These are phyloP conservation scores for Petromus typicus DNA, from an alignment of 2,113 vertebrate species.

Conservation along the genomic window DNA sequence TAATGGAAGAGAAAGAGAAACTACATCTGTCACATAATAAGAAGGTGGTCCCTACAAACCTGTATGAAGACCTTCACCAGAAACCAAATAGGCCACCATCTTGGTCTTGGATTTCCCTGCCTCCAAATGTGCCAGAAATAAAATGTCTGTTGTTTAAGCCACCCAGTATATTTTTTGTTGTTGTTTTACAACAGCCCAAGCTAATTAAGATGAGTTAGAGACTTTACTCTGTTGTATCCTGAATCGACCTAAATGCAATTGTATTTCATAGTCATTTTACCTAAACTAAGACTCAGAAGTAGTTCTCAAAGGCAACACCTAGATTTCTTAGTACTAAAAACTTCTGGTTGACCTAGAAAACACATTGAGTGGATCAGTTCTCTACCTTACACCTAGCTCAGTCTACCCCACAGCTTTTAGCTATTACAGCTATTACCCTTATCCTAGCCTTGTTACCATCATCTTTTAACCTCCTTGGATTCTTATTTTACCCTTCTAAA, in stretches of 20 bases:
- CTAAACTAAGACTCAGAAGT: constrained; percentile 31
- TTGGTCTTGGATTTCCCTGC: neutral
- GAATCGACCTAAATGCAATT: neutral
- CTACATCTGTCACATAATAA: neutral
- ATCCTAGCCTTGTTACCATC: constrained; percentile 60
- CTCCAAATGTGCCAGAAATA: neutral
- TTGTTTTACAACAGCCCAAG: neutral
- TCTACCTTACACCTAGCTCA: constrained; percentile 54
- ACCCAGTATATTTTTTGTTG: neutral
- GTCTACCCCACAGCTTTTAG: constrained; percentile 57
- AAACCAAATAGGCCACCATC: neutral
- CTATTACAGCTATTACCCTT: constrained; percentile 32
- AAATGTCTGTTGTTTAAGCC: neutral
- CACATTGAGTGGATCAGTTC: neutral
- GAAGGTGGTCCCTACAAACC: neutral
- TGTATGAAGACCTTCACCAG: neutral
- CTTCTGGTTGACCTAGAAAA: constrained; percentile 54
- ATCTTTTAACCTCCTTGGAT: constrained; percentile 59
- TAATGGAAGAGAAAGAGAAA: neutral
- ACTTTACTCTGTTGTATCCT: neutral
- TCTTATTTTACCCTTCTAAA: constrained; percentile 67
- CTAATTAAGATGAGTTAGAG: neutral
- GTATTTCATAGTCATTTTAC: constrained; percentile 14
- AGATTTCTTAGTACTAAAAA: constrained; percentile 60
- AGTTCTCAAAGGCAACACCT: constrained; percentile 66